A percentile compares a stretch with the other conserved stretches of the same genome.
Evolutionary conservation across 2,888 invertebrate genomes (phyloP).

Genomic region (Pachliopta kotzebuea): DNA sequence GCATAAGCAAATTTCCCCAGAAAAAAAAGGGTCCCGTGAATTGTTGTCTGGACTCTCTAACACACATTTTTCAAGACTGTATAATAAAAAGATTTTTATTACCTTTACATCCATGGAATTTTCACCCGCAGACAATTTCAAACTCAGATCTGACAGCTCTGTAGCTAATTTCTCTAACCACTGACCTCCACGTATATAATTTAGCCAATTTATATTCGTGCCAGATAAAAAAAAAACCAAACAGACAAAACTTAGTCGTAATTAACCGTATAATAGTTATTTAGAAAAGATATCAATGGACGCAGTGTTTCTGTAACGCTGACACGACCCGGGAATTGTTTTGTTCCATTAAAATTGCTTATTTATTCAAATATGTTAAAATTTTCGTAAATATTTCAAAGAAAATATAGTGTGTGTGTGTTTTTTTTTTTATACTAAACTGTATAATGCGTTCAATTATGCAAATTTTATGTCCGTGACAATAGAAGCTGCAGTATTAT

Average conservation of each 20-base stretch:
- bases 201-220: constrained; percentile 7
- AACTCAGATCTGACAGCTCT: neutral
- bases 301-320: constrained; percentile 4
- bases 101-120: too few relatives aligned
- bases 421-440: constrained; percentile 3
- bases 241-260: constrained; percentile 1
- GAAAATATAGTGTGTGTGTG: constrained; percentile 3
- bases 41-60: too few relatives aligned
- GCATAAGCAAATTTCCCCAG: too few relatives aligned
- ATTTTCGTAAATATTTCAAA: constrained; percentile 8
- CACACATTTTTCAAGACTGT: too few relatives aligned
- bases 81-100: too few relatives aligned
- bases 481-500: constrained; percentile 6
- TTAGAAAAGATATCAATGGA: constrained; percentile 10
- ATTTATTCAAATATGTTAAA: constrained; percentile 25
- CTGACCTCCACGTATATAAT: constrained; percentile 18
- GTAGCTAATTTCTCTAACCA: neutral
- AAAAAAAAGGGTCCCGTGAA: too few relatives aligned
- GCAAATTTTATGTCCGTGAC: constrained; percentile 11
- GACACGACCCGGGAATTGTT: constrained; percentile 15
- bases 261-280: constrained; percentile 18
- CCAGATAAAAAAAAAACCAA: constrained; percentile 6
- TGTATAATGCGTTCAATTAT: constrained; percentile 5
- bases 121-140: neutral
- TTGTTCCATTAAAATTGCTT: constrained; percentile 13